A percentile compares a stretch with the other conserved stretches of the same genome.
Evolutionary conservation across 2,113 vertebrate species (phyloP).

Genomic region (Girardinichthys multiradiatus): DNA sequence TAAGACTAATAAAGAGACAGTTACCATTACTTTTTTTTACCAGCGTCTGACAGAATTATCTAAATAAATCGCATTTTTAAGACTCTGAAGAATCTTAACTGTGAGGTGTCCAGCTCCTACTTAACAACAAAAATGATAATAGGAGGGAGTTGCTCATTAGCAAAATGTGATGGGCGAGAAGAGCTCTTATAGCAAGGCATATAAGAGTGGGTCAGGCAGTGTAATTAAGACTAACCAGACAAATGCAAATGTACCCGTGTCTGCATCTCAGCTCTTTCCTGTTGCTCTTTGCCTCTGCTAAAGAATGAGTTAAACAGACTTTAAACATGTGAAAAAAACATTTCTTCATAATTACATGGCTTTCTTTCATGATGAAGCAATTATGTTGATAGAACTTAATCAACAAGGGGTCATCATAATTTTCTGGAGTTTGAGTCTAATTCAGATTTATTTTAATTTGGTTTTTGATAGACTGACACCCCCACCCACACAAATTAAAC

Average conservation of each 20-base stretch:
- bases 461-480: no score
- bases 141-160: conserved; percentile 24
- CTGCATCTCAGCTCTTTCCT: conserved; percentile 27
- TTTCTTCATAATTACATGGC: background rate
- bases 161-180: conserved; percentile 29
- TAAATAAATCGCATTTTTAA: background rate
- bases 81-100: background rate
- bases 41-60: background rate
- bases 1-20: conserved; percentile 9
- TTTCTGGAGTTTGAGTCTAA: no score
- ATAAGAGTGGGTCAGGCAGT: background rate
- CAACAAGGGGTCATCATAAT: no score
- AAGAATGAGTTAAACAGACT: background rate
- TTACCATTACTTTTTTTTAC: background rate
- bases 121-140: conserved; percentile 23
- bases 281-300: conserved; percentile 8
- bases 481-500: no score
- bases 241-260: conserved; percentile 22
- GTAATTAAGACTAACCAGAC: conserved; percentile 6
- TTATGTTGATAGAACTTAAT: no score
- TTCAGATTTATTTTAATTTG: no score
- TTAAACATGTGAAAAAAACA: no score
- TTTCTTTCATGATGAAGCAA: background rate
- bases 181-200: conserved; percentile 16
- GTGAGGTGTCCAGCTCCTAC: conserved; percentile 14